These are phyloP conservation scores for Chiridota heheva DNA, from an alignment of 35 echinoderm and acorn worm species.

Conservation along the genomic window DNA sequence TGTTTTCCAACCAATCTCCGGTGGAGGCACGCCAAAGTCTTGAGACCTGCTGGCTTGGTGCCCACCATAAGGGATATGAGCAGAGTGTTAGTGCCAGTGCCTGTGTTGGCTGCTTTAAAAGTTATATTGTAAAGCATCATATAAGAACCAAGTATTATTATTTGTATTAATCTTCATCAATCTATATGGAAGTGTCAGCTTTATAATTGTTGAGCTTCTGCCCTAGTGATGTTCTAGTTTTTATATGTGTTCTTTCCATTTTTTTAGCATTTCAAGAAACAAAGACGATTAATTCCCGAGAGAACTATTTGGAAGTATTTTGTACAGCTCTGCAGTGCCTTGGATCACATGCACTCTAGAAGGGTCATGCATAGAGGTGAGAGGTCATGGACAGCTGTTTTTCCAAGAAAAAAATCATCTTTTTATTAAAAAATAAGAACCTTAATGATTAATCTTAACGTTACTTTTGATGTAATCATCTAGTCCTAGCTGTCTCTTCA, in stretches of 20 bases:
- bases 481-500: too few species aligned
- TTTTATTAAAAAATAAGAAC: neutral
- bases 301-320: slow-evolving; percentile 99
- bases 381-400: neutral
- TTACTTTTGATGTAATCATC: neutral
- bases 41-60: too few species aligned
- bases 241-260: slow-evolving; percentile 3
- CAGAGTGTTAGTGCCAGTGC: too few species aligned
- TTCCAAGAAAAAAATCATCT: neutral
- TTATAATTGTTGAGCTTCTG: too few species aligned
- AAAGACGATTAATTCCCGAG: slow-evolving; percentile 94
- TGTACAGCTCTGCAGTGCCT: slow-evolving; percentile 96
- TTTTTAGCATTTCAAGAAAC: slow-evolving; percentile 98
- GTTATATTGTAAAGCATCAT: too few species aligned
- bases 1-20: too few species aligned
- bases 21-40: too few species aligned
- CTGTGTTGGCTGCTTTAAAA: too few species aligned
- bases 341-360: slow-evolving; percentile 95
- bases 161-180: too few species aligned
- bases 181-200: too few species aligned
- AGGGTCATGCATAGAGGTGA: slow-evolving; percentile 99
- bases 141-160: too few species aligned
- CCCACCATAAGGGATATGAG: too few species aligned
- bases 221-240: neutral
- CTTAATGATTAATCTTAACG: neutral